Evolutionary conservation across 2,888 invertebrate species (phyloP).

Genomic region (Polymixis lichenea): DNA sequence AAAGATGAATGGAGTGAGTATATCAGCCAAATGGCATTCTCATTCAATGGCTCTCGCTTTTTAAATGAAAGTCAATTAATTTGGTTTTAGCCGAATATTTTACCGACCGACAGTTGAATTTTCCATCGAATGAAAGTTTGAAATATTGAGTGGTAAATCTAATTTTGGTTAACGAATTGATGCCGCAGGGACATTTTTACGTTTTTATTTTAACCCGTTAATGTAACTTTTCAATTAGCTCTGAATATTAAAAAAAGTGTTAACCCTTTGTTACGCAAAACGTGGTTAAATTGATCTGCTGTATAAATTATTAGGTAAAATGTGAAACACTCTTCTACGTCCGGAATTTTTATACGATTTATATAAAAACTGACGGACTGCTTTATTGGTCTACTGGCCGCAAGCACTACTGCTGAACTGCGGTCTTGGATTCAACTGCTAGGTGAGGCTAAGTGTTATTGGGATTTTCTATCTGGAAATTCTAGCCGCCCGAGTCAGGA

Average conservation of each 20-base stretch:
- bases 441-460: background rate
- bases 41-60: conserved; percentile 58
- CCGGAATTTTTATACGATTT: background rate
- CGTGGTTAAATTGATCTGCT: conserved; percentile 18
- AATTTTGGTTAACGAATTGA: conserved; percentile 72
- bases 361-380: background rate
- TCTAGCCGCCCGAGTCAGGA: no score
- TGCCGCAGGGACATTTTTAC: conserved; percentile 41
- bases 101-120: conserved; percentile 69
- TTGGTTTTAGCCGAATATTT: conserved; percentile 66
- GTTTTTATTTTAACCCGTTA: conserved; percentile 52
- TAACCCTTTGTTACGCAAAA: conserved; percentile 32
- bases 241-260: conserved; percentile 18
- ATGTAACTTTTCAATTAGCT: conserved; percentile 46
- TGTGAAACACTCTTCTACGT: background rate
- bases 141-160: conserved; percentile 76
- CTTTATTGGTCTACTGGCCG: background rate
- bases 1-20: conserved; percentile 30
- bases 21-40: conserved; percentile 28
- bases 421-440: background rate
- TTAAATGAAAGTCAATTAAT: conserved; percentile 70
- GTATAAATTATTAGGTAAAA: conserved; percentile 5
- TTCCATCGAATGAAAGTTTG: conserved; percentile 75
- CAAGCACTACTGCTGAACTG: background rate
- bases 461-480: no score